These are phyloP conservation scores for Morone chrysops DNA, from an alignment of 2,113 vertebrate genomes.

Conservation along the genomic window DNA sequence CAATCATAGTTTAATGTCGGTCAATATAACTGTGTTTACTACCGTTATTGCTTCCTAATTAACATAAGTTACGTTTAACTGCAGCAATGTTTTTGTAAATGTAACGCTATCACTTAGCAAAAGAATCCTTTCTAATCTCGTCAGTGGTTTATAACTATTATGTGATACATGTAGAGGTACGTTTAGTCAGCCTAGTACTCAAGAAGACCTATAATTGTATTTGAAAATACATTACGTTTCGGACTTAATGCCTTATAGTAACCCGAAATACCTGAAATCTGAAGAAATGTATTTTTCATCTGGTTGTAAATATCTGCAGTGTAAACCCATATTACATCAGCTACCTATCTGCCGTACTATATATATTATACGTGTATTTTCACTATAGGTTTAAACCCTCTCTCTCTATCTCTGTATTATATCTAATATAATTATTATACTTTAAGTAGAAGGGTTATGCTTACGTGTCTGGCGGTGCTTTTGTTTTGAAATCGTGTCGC, in stretches of 20 bases:
- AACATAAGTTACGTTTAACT: background rate
- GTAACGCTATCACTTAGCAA: background rate
- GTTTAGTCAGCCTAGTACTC: background rate
- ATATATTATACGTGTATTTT: background rate
- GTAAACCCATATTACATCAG: background rate
- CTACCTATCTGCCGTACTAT: background rate
- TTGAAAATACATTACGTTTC: background rate
- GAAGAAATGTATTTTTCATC: background rate
- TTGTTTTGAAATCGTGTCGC: constrained; percentile 67
- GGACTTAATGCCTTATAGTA: background rate
- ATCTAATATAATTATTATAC: rapidly evolving
- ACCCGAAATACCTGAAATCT: too few relatives aligned
- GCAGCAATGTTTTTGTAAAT: background rate
- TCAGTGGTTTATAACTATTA: background rate
- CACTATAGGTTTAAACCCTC: rapidly evolving
- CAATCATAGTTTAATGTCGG: background rate
- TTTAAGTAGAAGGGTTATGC: background rate
- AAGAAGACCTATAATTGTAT: background rate
- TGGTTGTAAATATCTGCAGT: background rate
- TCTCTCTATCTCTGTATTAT: background rate
- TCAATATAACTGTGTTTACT: background rate
- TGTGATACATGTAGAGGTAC: background rate
- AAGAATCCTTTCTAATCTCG: background rate
- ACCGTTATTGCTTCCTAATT: background rate
- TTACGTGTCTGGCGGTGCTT: constrained; percentile 43